phyloP scores from a whole-genome alignment of 2,113 vertebrate species.

The Dipodomys ordii region DNA sequence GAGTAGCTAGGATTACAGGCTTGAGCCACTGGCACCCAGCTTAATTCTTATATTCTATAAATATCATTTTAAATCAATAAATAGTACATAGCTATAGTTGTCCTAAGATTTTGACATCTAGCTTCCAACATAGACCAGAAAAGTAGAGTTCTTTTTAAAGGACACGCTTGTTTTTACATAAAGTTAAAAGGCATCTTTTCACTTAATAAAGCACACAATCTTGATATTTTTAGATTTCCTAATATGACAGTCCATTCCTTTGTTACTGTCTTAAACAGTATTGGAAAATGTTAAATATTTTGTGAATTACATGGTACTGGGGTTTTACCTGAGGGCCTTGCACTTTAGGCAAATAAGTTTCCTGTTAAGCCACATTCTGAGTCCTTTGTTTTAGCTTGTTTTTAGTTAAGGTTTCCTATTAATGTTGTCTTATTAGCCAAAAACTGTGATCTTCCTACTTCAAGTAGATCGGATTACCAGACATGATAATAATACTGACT shows the following conservation, averaged over 20 bases:
- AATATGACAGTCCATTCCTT: not conserved
- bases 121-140: not conserved
- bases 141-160: not conserved
- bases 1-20: too few species aligned
- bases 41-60: not conserved
- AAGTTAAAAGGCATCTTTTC: not conserved
- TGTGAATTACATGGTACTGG: not conserved
- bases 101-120: not conserved
- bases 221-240: conserved; percentile 30
- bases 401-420: too few species aligned
- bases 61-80: not conserved
- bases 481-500: too few species aligned
- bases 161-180: not conserved
- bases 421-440: too few species aligned
- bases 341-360: too few species aligned
- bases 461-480: too few species aligned
- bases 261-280: not conserved
- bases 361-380: too few species aligned
- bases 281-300: conserved; percentile 21
- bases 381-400: too few species aligned
- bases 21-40: too few species aligned
- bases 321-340: too few species aligned
- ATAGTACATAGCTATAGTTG: not conserved
- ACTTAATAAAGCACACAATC: not conserved
- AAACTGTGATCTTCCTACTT: too few species aligned